Percentiles rank a stretch among this genome's conserved stretches.
Evolutionary conservation across 1,140 invertebrate genomes (phyloP).

Genomic region (Neodiprion fabricii): DNA sequence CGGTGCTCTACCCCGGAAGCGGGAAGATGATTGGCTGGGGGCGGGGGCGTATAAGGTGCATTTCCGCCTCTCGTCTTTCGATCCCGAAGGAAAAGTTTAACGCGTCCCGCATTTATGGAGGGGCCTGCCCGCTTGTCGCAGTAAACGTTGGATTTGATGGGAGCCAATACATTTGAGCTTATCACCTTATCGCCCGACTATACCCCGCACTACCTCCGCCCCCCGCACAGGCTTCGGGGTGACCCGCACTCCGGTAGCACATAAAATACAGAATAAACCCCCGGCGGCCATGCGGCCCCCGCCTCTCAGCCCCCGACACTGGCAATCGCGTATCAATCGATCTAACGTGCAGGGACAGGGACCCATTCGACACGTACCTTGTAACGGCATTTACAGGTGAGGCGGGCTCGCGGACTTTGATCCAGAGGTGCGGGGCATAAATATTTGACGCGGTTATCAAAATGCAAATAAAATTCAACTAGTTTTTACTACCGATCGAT

Average conservation of each 20-base stretch:
- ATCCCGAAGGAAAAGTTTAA: conserved; percentile 28
- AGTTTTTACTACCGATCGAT: conserved; percentile 37
- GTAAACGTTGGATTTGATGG: conserved; percentile 60
- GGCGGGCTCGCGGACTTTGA: background rate
- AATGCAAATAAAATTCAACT: conserved; percentile 39
- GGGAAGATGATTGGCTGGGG: no score
- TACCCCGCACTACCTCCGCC: conserved; percentile 41
- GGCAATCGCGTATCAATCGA: background rate
- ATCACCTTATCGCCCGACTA: conserved; percentile 60
- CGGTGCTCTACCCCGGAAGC: no score
- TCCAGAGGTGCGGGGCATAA: conserved; percentile 25
- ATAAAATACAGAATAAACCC: conserved; percentile 58
- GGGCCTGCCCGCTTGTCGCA: conserved; percentile 38
- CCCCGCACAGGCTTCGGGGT: conserved; percentile 34
- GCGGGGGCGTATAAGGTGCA: no score
- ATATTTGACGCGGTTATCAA: conserved; percentile 37
- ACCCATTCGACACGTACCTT: background rate
- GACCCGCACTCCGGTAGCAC: conserved; percentile 23
- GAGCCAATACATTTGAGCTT: conserved; percentile 61
- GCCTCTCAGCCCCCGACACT: background rate
- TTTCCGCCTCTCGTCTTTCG: background rate
- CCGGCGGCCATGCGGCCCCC: background rate
- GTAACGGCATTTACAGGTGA: conserved; percentile 24
- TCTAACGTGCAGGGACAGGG: background rate
- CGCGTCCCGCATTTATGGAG: conserved; percentile 48